phyloP scores from a whole-genome alignment of 2,113 vertebrate species.

The Istiophorus platypterus region DNA sequence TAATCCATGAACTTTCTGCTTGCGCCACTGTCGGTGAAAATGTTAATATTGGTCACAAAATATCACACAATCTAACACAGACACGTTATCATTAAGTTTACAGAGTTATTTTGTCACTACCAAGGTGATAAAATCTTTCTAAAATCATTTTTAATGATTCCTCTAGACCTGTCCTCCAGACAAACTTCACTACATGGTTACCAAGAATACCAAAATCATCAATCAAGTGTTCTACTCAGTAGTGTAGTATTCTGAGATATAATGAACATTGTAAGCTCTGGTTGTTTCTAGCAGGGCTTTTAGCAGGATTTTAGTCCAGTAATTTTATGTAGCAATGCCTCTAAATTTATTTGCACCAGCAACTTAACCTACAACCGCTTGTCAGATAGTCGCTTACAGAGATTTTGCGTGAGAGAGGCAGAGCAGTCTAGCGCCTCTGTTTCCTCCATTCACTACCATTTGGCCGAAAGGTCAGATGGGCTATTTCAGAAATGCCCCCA shows the following conservation, averaged over 20 bases:
- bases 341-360: slow-evolving; percentile 17
- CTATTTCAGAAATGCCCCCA: slow-evolving; percentile 86
- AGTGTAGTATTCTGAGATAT: neutral
- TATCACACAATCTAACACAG: neutral
- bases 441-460: slow-evolving; percentile 80
- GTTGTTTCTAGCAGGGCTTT: slow-evolving; percentile 11
- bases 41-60: neutral
- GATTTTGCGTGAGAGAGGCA: slow-evolving; percentile 57
- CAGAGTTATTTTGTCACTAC: neutral
- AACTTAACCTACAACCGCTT: slow-evolving; percentile 26
- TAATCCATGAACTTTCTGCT: neutral
- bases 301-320: slow-evolving; percentile 3
- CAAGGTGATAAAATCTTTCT: neutral
- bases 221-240: neutral
- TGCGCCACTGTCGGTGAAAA: neutral
- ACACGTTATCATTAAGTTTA: slow-evolving; percentile 11
- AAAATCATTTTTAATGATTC: neutral
- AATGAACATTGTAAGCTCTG: slow-evolving; percentile 9
- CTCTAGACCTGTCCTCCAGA: neutral
- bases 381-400: slow-evolving; percentile 46
- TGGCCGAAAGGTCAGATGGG: slow-evolving; percentile 84
- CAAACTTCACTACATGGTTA: neutral
- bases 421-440: slow-evolving; percentile 51
- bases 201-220: neutral
- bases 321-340: slow-evolving; percentile 11